These are phyloP conservation scores for Dasysyrphus albostriatus DNA, from an alignment of 2,888 invertebrate genomes.

Conservation along the genomic window DNA sequence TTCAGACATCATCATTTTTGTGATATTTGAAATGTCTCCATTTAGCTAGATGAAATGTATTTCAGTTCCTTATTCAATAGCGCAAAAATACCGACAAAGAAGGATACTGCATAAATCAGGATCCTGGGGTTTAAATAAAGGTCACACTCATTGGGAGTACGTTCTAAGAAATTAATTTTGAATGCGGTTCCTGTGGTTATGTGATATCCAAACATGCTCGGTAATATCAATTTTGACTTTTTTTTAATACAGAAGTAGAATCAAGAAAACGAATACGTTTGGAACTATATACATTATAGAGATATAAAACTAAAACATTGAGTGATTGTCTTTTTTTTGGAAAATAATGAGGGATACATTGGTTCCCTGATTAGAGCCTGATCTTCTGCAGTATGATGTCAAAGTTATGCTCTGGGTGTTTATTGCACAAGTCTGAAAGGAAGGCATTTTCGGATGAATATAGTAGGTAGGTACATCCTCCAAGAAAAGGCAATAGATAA, in stretches of 20 bases:
- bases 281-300: too few relatives aligned
- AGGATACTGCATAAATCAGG: slow-evolving; percentile 54
- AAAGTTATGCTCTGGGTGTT: too few relatives aligned
- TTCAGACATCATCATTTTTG: slow-evolving; percentile 21
- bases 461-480: too few relatives aligned
- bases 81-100: slow-evolving; percentile 63
- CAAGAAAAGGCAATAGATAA: too few relatives aligned
- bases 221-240: slow-evolving; percentile 24
- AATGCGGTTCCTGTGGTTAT: slow-evolving; percentile 72
- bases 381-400: too few relatives aligned
- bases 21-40: slow-evolving; percentile 65
- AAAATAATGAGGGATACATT: too few relatives aligned
- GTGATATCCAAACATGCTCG: slow-evolving; percentile 47
- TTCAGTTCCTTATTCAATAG: slow-evolving; percentile 8
- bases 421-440: too few relatives aligned
- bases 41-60: slow-evolving; percentile 33
- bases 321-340: too few relatives aligned
- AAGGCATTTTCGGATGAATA: too few relatives aligned
- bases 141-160: slow-evolving; percentile 44
- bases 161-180: slow-evolving; percentile 61
- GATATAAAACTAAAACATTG: too few relatives aligned
- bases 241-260: background rate
- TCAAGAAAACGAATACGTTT: background rate
- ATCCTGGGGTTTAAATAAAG: slow-evolving; percentile 38
- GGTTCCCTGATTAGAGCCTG: too few relatives aligned